Percentiles rank a stretch among this genome's conserved stretches.
phyloP scores from a whole-genome alignment of 2,113 vertebrate species.

The Cyanocitta stelleri region DNA sequence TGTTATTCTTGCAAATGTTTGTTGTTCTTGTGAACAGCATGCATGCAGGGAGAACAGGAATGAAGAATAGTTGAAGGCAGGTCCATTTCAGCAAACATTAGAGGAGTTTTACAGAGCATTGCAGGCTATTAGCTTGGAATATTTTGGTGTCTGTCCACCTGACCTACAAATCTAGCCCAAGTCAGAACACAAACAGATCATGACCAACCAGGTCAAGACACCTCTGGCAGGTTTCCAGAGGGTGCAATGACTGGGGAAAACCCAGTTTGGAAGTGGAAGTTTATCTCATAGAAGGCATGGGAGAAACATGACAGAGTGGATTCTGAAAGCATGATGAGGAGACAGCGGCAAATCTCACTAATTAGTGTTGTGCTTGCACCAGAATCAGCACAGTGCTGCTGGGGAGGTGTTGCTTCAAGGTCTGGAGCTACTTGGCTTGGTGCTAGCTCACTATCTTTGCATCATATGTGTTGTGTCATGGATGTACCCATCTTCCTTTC shows the following conservation, averaged over 20 bases:
- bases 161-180: not conserved
- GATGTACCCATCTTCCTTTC: not conserved
- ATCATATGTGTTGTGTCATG: not conserved
- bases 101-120: not conserved
- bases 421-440: not conserved
- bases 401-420: not conserved
- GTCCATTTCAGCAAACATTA: not conserved
- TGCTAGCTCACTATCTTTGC: not conserved
- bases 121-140: not conserved
- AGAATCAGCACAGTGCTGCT: not conserved
- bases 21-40: not conserved
- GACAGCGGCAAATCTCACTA: not conserved
- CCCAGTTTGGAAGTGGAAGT: not conserved
- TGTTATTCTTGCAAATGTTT: not conserved
- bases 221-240: not conserved
- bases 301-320: not conserved
- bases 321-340: not conserved
- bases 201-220: not conserved
- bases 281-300: not conserved
- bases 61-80: not conserved
- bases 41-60: not conserved
- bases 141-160: not conserved
- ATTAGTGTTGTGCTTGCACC: not conserved
- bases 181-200: not conserved
- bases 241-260: not conserved